These are phyloP conservation scores for Melanostoma mellinum DNA, from an alignment of 2,888 invertebrate genomes.

Conservation along the genomic window DNA sequence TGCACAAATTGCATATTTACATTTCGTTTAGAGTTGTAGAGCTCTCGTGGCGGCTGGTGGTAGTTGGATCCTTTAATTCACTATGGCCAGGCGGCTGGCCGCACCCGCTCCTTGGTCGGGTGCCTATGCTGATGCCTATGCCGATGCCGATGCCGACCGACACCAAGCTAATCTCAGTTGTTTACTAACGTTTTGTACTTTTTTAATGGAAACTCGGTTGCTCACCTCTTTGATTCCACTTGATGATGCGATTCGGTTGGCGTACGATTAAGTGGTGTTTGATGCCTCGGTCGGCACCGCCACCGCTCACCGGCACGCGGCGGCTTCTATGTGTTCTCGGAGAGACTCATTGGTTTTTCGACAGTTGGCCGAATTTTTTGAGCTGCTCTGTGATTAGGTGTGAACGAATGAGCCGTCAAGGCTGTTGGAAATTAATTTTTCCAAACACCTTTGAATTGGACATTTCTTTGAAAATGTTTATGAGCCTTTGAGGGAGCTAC, in stretches of 20 bases:
- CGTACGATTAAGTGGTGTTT: slow-evolving; percentile 63
- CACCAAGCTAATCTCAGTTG: slow-evolving; percentile 49
- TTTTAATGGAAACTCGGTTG: slow-evolving; percentile 37
- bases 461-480: slow-evolving; percentile 53
- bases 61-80: slow-evolving; percentile 59
- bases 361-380: slow-evolving; percentile 64
- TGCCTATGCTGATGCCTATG: slow-evolving; percentile 5
- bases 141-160: slow-evolving; percentile 12
- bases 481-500: slow-evolving; percentile 29
- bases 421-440: slow-evolving; percentile 31
- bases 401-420: slow-evolving; percentile 50
- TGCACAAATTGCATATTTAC: slow-evolving; percentile 70
- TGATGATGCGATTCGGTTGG: slow-evolving; percentile 62
- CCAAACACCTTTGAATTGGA: not conserved
- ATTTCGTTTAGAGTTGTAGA: slow-evolving; percentile 58
- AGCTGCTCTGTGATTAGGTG: slow-evolving; percentile 56
- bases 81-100: not conserved
- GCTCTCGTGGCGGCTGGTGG: slow-evolving; percentile 18
- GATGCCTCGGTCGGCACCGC: no score
- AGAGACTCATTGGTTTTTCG: slow-evolving; percentile 53
- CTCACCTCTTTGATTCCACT: slow-evolving; percentile 66
- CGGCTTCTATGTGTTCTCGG: slow-evolving; percentile 33
- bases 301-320: not conserved
- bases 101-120: slow-evolving; percentile 18
- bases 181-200: slow-evolving; percentile 59